Conservation (phyloP, 2,888 invertebrate genomes). For the Melikaiella ostensackeni region DNA sequence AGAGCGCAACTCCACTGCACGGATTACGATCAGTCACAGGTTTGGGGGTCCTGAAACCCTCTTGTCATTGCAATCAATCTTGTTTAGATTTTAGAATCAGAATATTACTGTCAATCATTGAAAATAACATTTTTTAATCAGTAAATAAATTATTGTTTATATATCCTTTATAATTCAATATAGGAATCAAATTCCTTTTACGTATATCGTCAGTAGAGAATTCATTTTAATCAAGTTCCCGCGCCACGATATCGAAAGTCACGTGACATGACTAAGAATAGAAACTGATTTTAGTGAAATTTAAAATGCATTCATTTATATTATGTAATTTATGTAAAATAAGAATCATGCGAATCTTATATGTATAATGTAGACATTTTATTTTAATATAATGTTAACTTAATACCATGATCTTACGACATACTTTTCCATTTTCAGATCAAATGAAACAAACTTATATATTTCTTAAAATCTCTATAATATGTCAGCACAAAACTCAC, state of each 20-base stretch:
- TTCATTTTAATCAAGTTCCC: background rate
- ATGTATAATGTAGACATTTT: too few relatives aligned
- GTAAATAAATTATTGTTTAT: background rate
- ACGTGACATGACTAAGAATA: background rate
- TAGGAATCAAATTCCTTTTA: background rate
- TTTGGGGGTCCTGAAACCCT: slow-evolving; percentile 22
- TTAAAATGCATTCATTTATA: too few relatives aligned
- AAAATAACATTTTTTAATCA: background rate
- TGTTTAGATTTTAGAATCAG: background rate
- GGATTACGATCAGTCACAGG: slow-evolving; percentile 11
- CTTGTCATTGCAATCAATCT: background rate
- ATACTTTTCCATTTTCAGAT: too few relatives aligned
- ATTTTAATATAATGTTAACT: too few relatives aligned
- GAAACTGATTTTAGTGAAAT: too few relatives aligned
- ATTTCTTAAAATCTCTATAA: too few relatives aligned
- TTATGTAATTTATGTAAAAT: too few relatives aligned
- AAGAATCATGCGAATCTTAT: too few relatives aligned
- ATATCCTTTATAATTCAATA: background rate
- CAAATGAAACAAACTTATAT: too few relatives aligned
- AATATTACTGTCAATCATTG: background rate
- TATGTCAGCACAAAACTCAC: too few relatives aligned
- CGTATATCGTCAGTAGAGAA: background rate
- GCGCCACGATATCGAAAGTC: background rate
- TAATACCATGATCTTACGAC: too few relatives aligned
- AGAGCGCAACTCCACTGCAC: slow-evolving; percentile 14